Percentiles rank a stretch among this genome's conserved stretches.
Evolutionary conservation across 2,888 invertebrate species (phyloP).

Genomic region (Stictocephala bisonia): DNA sequence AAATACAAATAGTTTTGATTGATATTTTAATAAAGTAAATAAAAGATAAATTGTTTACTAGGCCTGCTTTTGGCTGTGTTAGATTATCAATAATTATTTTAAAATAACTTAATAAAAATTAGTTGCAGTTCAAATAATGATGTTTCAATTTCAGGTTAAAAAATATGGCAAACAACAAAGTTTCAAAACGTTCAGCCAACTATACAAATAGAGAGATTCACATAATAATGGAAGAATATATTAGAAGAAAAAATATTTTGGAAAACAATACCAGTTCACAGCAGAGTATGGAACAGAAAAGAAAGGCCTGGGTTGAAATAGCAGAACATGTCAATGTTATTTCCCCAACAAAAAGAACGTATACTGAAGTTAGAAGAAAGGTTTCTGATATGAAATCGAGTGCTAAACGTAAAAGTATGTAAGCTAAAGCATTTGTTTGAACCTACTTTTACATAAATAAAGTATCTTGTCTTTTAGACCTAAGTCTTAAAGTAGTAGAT

Average conservation of each 20-base stretch:
- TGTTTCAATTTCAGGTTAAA: no score
- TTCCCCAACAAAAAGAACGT: conserved; percentile 21
- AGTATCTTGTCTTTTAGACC: no score
- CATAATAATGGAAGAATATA: conserved; percentile 15
- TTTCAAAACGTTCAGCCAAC: conserved; percentile 8
- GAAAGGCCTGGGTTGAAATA: conserved; percentile 23
- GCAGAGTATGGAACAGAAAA: conserved; percentile 9
- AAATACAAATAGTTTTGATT: no score
- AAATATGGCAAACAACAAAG: conserved; percentile 17
- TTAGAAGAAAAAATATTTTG: conserved; percentile 21
- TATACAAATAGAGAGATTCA: conserved; percentile 27
- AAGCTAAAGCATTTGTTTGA: no score
- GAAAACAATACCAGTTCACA: conserved; percentile 12
- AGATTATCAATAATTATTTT: no score
- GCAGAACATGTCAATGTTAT: conserved; percentile 23
- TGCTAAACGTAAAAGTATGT: conserved; percentile 25
- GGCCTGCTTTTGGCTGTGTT: no score
- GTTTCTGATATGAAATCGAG: conserved; percentile 18
- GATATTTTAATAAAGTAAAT: no score
- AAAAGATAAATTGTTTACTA: no score
- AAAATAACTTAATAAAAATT: conserved; percentile 1
- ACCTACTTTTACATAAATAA: no score
- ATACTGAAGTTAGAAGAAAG: conserved; percentile 8
- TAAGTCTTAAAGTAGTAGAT: no score
- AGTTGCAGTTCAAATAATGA: no score